Base-by-base conservation (phyloP, 2,113 vertebrate genomes). In the Hippolais icterina region DNA sequence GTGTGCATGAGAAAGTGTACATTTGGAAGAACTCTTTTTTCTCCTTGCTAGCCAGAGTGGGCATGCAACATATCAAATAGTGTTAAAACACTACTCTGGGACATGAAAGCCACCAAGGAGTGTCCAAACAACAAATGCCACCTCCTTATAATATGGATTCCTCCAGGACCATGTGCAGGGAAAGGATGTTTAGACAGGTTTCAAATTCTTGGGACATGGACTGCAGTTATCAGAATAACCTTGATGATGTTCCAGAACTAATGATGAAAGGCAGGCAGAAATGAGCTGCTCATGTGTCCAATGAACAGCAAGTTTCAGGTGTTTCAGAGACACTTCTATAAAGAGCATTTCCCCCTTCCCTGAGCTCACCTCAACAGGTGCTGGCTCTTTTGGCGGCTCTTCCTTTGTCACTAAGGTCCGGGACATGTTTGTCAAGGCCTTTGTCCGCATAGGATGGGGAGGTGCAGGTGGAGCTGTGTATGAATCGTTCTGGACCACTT, bases 401-500 rank as follows among this genome's bases (percentile, higher is more conserved):
- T 98, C 98, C 93, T 98, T 98, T 72, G 97, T 98, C 83, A 98
- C 97, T 72, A 99, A 98, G 12, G 99, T 99, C 96, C 99, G 98
- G 57, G 99, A 99, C 95, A 99, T 93, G 11, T 96, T 98, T 94
- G 98, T 97, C 83, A 99, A 95, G 33, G 98, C 94, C 94, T 98
- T 98, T 18, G 98, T 97, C 74, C 98, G 96, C 46, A 98, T 84
- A 39, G 98, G 95, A 63, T 97, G 97, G 23, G 98, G 93, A 14
- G 98, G 97, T 59, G 98, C 95, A 29, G 98, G 97, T 3, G 98
- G 98, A 60, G 99, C 99, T 0, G 99, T 98, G 96, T 99, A 99
- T 0, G 99, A 96, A 89, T 99, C 99, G 2, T 99, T 99, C 98
- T 99, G 99, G 76, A 99, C 99, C 96, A 99, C 99, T 97, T 99